Evolutionary conservation across 2,113 vertebrate species (phyloP).

Genomic region (Tachysurus fulvidraco): DNA sequence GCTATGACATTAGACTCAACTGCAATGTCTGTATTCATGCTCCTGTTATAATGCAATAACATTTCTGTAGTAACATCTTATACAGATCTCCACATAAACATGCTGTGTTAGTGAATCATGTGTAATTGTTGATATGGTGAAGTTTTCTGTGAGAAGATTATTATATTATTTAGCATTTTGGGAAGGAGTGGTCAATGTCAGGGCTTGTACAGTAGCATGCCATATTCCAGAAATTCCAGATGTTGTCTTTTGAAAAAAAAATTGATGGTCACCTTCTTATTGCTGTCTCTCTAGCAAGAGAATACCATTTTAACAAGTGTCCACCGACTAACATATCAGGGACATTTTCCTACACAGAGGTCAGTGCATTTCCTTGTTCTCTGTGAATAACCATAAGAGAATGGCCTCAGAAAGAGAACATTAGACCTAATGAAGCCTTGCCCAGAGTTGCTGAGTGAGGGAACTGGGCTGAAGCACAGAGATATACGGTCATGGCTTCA

Average conservation of each 20-base stretch:
- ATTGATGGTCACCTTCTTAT: not conserved
- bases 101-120: not conserved
- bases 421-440: conserved; percentile 69
- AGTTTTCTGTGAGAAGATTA: not conserved
- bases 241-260: not conserved
- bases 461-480: conserved; percentile 51
- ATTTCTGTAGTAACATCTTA: not conserved
- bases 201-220: not conserved
- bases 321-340: not conserved
- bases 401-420: conserved; percentile 51
- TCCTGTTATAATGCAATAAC: not conserved
- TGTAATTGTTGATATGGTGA: not conserved
- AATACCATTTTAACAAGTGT: not conserved
- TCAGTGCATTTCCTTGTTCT: conserved; percentile 54
- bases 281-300: not conserved
- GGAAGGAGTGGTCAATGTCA: not conserved
- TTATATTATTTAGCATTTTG: not conserved
- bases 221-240: not conserved
- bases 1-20: not conserved
- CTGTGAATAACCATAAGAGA: conserved; percentile 62
- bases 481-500: conserved; percentile 57
- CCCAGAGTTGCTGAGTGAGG: conserved; percentile 69
- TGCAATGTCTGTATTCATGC: not conserved
- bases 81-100: not conserved
- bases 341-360: conserved; percentile 57